Evolutionary conservation across 2,888 invertebrate species (phyloP).

Genomic region (Mimumesa dahlbomi): DNA sequence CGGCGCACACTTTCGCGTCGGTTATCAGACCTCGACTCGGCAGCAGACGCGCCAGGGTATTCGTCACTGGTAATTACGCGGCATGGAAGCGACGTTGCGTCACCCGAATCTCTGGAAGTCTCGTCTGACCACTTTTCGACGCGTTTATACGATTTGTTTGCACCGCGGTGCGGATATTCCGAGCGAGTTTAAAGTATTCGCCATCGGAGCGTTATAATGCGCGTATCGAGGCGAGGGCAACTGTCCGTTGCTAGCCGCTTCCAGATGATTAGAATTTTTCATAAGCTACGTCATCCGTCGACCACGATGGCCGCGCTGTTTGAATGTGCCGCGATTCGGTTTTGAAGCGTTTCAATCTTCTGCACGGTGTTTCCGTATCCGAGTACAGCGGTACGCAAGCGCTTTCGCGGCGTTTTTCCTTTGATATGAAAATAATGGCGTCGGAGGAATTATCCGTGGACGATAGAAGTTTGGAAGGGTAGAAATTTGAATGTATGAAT

Average conservation of each 20-base stretch:
- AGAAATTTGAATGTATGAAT: too few species aligned
- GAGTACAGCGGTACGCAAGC: conserved; percentile 7
- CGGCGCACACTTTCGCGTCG: too few species aligned
- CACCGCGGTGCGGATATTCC: too few species aligned
- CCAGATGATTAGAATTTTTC: conserved; percentile 49
- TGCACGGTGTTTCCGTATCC: conserved; percentile 21
- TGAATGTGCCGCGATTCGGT: conserved; percentile 27
- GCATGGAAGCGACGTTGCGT: conserved; percentile 33
- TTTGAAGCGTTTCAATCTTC: neutral
- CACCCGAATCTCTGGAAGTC: conserved; percentile 15
- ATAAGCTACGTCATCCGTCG: conserved; percentile 34
- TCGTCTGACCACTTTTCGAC: conserved; percentile 17
- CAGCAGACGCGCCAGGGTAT: neutral
- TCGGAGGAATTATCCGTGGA: too few species aligned
- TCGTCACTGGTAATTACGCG: conserved; percentile 5
- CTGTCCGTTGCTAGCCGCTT: conserved; percentile 16
- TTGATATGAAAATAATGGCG: conserved; percentile 5
- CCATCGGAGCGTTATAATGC: neutral
- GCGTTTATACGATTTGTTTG: neutral
- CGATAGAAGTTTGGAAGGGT: too few species aligned
- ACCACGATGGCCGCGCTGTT: conserved; percentile 33
- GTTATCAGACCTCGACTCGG: conserved; percentile 11
- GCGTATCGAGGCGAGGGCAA: conserved; percentile 26
- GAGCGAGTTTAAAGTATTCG: too few species aligned
- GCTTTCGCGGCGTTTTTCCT: neutral